Evolutionary conservation across 2,888 invertebrate genomes (phyloP).

Genomic region (Leptinotarsa rubiginosa): DNA sequence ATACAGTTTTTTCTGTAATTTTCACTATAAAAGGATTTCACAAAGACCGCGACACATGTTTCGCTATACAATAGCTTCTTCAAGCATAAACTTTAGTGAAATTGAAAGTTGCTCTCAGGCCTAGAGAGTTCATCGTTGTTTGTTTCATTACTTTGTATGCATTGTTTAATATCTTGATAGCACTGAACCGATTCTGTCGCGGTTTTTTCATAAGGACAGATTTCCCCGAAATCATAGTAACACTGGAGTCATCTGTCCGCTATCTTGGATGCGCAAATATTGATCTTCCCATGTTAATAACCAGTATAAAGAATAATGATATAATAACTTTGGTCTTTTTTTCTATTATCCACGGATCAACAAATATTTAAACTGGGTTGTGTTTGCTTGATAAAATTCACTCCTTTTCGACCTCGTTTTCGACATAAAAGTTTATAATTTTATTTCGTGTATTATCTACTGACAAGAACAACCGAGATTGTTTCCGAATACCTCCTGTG

Average conservation of each 20-base stretch:
- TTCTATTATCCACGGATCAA: not conserved
- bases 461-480: no score
- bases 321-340: not conserved
- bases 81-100: no score
- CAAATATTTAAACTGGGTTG: not conserved
- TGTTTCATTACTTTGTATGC: not conserved
- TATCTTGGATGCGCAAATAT: constrained; percentile 3
- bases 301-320: not conserved
- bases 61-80: no score
- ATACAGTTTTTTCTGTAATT: no score
- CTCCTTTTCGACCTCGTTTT: not conserved
- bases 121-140: constrained; percentile 1
- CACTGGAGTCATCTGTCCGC: not conserved
- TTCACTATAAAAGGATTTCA: no score
- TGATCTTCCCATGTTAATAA: not conserved
- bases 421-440: no score
- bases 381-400: not conserved
- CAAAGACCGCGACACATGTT: no score
- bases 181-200: not conserved
- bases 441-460: no score
- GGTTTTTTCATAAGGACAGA: not conserved
- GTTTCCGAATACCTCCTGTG: no score
- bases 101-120: not conserved
- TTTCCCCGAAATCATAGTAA: not conserved
- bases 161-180: not conserved